Percentiles rank a stretch among this genome's conserved stretches.
phyloP scores from a whole-genome alignment of 1,140 invertebrate species.

The Drosophila littoralis region DNA sequence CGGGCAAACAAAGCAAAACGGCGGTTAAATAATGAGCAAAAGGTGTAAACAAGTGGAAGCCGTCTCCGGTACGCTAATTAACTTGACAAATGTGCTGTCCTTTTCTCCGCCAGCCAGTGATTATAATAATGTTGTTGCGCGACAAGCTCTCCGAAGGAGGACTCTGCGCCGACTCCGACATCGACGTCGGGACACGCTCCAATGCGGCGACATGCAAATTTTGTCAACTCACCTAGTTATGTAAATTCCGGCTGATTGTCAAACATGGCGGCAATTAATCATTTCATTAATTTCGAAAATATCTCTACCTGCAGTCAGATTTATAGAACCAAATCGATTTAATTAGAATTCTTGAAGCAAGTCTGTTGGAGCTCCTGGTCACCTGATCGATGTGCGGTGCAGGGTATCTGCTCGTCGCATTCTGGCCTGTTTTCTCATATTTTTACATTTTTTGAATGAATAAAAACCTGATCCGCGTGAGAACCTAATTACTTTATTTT shows the following conservation, averaged over 20 bases:
- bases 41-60: conserved; percentile 64
- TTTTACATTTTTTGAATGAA: no score
- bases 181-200: not conserved
- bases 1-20: conserved; percentile 51
- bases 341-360: no score
- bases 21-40: conserved; percentile 70
- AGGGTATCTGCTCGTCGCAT: no score
- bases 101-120: conserved; percentile 33
- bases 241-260: conserved; percentile 41
- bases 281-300: conserved; percentile 21
- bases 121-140: conserved; percentile 38
- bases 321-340: no score
- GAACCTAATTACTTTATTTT: no score
- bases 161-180: not conserved
- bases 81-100: conserved; percentile 70
- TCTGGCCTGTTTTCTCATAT: no score
- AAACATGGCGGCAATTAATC: conserved; percentile 50
- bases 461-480: no score
- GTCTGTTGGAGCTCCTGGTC: no score
- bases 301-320: no score
- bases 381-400: no score
- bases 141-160: not conserved
- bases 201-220: conserved; percentile 47
- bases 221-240: conserved; percentile 31
- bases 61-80: conserved; percentile 59